Percentiles rank a stretch among this genome's conserved stretches.
These are phyloP conservation scores for Drosophila nigromelanica DNA, from an alignment of 1,140 invertebrate species.

Conservation along the genomic window DNA sequence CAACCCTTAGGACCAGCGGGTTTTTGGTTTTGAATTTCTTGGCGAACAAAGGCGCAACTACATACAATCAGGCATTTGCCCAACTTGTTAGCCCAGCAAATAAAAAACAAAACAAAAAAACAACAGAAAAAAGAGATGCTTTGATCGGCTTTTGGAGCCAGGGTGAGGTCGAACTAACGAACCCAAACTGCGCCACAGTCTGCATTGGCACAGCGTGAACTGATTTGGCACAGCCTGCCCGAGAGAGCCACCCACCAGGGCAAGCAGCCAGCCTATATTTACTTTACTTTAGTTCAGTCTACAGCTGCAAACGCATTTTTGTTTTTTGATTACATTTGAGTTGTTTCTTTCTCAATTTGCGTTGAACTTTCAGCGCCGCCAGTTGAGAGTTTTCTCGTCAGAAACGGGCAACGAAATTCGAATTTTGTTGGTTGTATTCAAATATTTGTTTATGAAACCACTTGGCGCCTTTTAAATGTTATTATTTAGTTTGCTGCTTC, in stretches of 20 bases:
- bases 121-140: slow-evolving; percentile 64
- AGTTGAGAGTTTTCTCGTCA: neutral
- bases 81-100: slow-evolving; percentile 47
- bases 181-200: slow-evolving; percentile 41
- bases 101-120: neutral
- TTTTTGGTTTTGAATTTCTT: slow-evolving; percentile 72
- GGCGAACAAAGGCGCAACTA: slow-evolving; percentile 57
- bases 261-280: slow-evolving; percentile 46
- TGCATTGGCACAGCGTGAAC: slow-evolving; percentile 66
- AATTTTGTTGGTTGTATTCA: slow-evolving; percentile 31
- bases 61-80: slow-evolving; percentile 16
- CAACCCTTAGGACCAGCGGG: slow-evolving; percentile 68
- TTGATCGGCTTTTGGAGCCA: slow-evolving; percentile 17
- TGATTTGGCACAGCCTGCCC: slow-evolving; percentile 64
- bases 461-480: slow-evolving; percentile 83
- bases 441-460: slow-evolving; percentile 83
- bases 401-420: slow-evolving; percentile 30
- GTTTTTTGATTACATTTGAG: slow-evolving; percentile 42
- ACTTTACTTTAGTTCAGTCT: slow-evolving; percentile 40
- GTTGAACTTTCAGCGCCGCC: slow-evolving; percentile 8
- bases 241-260: slow-evolving; percentile 28
- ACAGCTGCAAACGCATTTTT: slow-evolving; percentile 33
- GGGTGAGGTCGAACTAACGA: neutral
- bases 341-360: slow-evolving; percentile 1
- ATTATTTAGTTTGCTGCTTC: slow-evolving; percentile 76